A percentile compares a stretch with the other conserved stretches of the same genome.
Conservation (phyloP, 2,888 invertebrate genomes). For the Gymnocheta viridis region DNA sequence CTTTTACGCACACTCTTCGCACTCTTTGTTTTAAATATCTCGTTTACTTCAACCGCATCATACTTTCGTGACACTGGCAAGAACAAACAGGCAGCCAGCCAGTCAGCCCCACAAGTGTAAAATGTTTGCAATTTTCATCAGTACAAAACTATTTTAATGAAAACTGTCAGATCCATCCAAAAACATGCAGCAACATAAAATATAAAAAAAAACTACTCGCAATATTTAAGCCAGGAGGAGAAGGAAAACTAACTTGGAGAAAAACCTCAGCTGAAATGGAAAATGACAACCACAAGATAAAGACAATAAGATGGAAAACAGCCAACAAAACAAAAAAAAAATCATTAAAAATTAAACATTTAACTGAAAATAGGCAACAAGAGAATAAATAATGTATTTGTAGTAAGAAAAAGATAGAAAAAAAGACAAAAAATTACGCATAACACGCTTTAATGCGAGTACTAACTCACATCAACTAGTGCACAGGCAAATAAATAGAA, state of each 20-base stretch:
- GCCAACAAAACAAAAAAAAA: not conserved
- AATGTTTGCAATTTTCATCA: slow-evolving; percentile 62
- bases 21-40: slow-evolving; percentile 1
- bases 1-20: no score
- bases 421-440: slow-evolving; percentile 40
- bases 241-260: slow-evolving; percentile 9
- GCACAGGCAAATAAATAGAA: slow-evolving; percentile 19
- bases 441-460: slow-evolving; percentile 46
- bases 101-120: slow-evolving; percentile 31
- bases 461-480: slow-evolving; percentile 17
- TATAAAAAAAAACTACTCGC: not conserved
- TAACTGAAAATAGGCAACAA: slow-evolving; percentile 12
- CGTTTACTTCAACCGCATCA: slow-evolving; percentile 54
- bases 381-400: slow-evolving; percentile 8
- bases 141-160: slow-evolving; percentile 78
- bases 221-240: not conserved
- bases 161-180: slow-evolving; percentile 77
- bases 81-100: not conserved
- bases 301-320: slow-evolving; percentile 54
- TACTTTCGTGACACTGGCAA: slow-evolving; percentile 52
- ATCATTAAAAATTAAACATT: slow-evolving; percentile 1
- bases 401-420: not conserved
- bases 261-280: slow-evolving; percentile 57
- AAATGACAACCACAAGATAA: slow-evolving; percentile 50
- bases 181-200: slow-evolving; percentile 17